Percentiles rank a stretch among this genome's conserved stretches.
Conservation (phyloP, 2,888 invertebrate species). For the Crepidodera aurea region DNA sequence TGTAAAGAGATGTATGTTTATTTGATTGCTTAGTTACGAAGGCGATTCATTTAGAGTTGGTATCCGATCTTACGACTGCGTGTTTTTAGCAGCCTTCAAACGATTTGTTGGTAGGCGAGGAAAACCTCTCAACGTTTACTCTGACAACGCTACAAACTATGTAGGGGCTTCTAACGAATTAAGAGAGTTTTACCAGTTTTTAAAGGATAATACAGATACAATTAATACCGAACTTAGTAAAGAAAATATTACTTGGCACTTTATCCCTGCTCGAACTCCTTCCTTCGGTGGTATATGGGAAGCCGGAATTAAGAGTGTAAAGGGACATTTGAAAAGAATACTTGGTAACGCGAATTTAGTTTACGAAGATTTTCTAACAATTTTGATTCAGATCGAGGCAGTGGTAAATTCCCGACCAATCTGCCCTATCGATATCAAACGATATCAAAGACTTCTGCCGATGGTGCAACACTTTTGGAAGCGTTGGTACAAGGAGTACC, state of each 20-base stretch:
- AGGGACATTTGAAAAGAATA: slow-evolving; percentile 37
- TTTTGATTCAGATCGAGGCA: slow-evolving; percentile 46
- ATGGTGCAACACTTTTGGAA: slow-evolving; percentile 23
- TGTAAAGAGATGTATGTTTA: slow-evolving; percentile 34
- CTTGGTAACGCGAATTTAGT: slow-evolving; percentile 29
- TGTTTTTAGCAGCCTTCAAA: background rate
- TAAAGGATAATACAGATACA: slow-evolving; percentile 8
- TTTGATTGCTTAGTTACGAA: slow-evolving; percentile 34
- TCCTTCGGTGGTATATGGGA: slow-evolving; percentile 44
- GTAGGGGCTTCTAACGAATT: slow-evolving; percentile 30
- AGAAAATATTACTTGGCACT: slow-evolving; percentile 32
- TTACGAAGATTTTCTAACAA: slow-evolving; percentile 40
- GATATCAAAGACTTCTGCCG: slow-evolving; percentile 5
- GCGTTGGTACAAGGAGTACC: slow-evolving; percentile 22
- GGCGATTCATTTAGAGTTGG: slow-evolving; percentile 47
- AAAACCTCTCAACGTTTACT: background rate
- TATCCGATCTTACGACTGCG: slow-evolving; percentile 34
- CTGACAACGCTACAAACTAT: slow-evolving; percentile 45
- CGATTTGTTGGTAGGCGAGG: background rate
- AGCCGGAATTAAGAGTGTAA: slow-evolving; percentile 39
- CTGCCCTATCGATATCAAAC: background rate
- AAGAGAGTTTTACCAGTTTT: slow-evolving; percentile 11
- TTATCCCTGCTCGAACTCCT: slow-evolving; percentile 40
- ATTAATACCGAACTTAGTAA: background rate
- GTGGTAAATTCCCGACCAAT: slow-evolving; percentile 51